Conservation (phyloP, 2,797 vertebrate species). For the Pangasius djambal region DNA sequence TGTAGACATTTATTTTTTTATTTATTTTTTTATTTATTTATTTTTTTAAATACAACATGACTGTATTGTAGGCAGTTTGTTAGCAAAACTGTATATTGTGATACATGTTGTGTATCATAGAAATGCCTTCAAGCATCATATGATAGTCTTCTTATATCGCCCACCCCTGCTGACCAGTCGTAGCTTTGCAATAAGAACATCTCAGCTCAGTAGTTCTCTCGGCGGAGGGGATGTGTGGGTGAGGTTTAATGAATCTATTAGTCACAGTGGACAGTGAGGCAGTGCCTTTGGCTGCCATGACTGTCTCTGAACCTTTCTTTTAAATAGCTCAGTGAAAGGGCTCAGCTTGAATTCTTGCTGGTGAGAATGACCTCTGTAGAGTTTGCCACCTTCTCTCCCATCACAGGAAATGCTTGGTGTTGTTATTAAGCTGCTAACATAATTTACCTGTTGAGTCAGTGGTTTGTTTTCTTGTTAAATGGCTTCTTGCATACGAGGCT, state of each 20-base stretch:
- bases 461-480: not conserved
- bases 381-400: not conserved
- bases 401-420: conserved; percentile 19
- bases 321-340: conserved; percentile 56
- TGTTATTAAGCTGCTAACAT: not conserved
- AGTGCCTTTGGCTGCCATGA: conserved; percentile 35
- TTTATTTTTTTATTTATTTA: no score
- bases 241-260: conserved; percentile 59
- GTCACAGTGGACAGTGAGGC: conserved; percentile 53
- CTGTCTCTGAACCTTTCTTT: conserved; percentile 55
- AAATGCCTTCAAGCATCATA: not conserved
- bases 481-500: not conserved
- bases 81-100: not conserved
- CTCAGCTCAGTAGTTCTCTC: conserved; percentile 2
- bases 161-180: not conserved
- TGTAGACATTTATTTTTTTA: not conserved
- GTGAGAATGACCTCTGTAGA: conserved; percentile 40
- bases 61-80: not conserved
- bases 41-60: not conserved
- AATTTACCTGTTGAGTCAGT: not conserved
- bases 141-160: not conserved
- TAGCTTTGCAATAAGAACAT: not conserved
- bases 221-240: not conserved
- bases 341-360: conserved; percentile 36
- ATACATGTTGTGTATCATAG: not conserved